Evolutionary conservation across 2,888 invertebrate genomes (phyloP), one percentile per base, ranked within the genome.

Genomic region (Watsonalla binaria): DNA sequence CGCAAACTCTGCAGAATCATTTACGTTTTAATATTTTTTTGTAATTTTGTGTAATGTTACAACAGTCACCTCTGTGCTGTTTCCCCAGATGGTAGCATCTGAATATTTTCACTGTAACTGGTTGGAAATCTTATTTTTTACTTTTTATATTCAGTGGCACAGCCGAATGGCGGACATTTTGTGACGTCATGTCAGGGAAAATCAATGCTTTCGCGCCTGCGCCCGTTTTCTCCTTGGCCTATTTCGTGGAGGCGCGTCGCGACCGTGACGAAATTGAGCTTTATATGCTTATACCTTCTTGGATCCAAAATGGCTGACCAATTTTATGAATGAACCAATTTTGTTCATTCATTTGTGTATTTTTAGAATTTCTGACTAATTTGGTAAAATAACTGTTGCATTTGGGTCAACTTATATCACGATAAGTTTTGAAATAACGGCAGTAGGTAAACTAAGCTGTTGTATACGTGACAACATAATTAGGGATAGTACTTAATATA

Each of bases 141-240:
- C 77, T 75, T 81, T 86, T 84, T 82, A 84, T 80, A 82, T 84
- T 74, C 76, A 82, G 78, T 75, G 74, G 64, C 68, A 73, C 66
- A 65, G 62, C 69, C 69, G 71, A 72, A 66, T 68, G 76, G 77
- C 75, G 66, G 85, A 81, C 90, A 90, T 89, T 65, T 87, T 86
- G 87, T 90, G 90, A 90, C 90, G 90, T 90, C 87, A 87, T 73
- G 53, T 62, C 57, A 62, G 56, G 63, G 69, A 74, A 86, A 84
- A 89, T 90, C 90, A 79, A 90, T 90, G 64, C 63, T 76, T 78
- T 74, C 56, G 73, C 64, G 84, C 90, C 82, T 81, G 90, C 89
- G 85, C 81, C 74, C 66, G 72, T 55, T 71, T 76, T 82, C 76
- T 73, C 86, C 86, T 86, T 86, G 87, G 82, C 87, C 86, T 80